Evolutionary conservation across 2,113 vertebrate species (phyloP), one percentile per base, ranked within the genome.

Genomic region (Catharus fuscescens): DNA sequence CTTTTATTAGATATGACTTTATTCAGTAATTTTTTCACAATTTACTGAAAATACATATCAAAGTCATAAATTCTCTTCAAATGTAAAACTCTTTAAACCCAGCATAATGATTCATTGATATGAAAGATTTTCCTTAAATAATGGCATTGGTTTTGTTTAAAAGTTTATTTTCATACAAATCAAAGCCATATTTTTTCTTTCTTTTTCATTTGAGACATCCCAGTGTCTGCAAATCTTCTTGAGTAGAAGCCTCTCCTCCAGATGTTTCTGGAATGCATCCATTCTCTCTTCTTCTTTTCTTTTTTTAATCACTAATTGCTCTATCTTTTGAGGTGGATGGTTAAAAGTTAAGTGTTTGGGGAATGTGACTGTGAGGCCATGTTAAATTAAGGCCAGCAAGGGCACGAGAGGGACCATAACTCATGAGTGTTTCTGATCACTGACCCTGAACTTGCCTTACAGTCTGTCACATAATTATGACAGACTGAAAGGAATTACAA

Each of bases 211-310:
- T 92, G 71, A 96, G 94, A 56, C 79, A 96, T 95, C 88, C 70
- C 76, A 96, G 52, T 92, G 82, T 91, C 88, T 96, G 88, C 61
- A 92, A 88, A 84, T 87, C 77, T 93, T 83, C 86, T 96, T 83
- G 50, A 88, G 54, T 70, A 65, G 84, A 92, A 90, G 59, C 60
- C 78, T 97, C 82, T 95, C 59, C 38, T 93, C 94, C 97, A 96
- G 96, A 97, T 97, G 95, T 98, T 92, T 97, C 82, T 95, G 83
- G 88, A 97, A 97, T 95, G 94, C 61, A 89, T 86, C 93, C 10
- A 56, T 92, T 93, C 71, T 88, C 74, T 95, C 26, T 36, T 31
- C 31, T n/a, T 69, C 36, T 92, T 56, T 65, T 38, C 57, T 81
- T 91, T 62, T 80, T 71, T 56, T 57, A 65, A 86, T 93, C 65